Conservation (phyloP, 1,140 invertebrate species). For the Chironomus striatipennis region DNA sequence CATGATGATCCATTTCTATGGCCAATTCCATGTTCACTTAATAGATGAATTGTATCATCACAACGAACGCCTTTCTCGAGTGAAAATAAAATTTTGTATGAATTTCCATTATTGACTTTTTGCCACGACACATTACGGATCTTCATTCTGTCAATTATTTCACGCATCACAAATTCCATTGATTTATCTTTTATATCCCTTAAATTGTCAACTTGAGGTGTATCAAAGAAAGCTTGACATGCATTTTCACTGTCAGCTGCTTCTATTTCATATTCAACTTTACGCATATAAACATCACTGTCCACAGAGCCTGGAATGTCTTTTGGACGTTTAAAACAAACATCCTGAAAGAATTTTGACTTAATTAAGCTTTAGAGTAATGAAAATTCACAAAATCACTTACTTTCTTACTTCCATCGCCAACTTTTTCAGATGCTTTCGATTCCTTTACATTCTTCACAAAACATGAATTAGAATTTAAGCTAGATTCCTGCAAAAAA, state of each 20-base stretch:
- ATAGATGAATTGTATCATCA: constrained; percentile 39
- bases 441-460: too few relatives aligned
- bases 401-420: too few relatives aligned
- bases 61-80: constrained; percentile 40
- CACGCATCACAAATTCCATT: constrained; percentile 35
- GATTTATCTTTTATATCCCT: constrained; percentile 28
- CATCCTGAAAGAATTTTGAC: background rate
- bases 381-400: too few relatives aligned
- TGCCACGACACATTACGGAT: constrained; percentile 36
- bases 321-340: background rate
- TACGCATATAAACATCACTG: constrained; percentile 10
- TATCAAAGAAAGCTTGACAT: background rate
- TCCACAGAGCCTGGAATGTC: constrained; percentile 16
- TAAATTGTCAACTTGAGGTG: background rate
- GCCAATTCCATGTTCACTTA: constrained; percentile 41
- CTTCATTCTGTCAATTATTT: constrained; percentile 35
- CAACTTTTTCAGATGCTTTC: too few relatives aligned
- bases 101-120: constrained; percentile 32
- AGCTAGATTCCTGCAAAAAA: constrained; percentile 15
- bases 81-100: constrained; percentile 40
- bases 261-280: constrained; percentile 2
- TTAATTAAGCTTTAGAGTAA: background rate
- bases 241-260: constrained; percentile 16
- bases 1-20: constrained; percentile 39
- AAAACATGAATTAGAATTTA: background rate